Base-by-base conservation (phyloP, 2,113 vertebrate genomes). In the Collichthys lucidus region DNA sequence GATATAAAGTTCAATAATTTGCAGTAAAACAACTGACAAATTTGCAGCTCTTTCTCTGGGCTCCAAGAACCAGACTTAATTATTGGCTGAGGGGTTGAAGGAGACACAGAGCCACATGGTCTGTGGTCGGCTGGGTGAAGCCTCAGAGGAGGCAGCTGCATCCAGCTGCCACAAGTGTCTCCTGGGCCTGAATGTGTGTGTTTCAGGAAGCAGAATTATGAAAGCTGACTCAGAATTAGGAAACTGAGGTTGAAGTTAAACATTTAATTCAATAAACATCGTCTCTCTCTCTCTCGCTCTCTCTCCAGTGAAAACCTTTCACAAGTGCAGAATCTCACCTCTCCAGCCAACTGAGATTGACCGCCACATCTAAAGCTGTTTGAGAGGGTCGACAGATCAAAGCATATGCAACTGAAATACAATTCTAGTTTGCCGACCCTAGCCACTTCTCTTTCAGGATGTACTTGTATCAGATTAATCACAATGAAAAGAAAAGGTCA, bases 121-220 rank as follows among this genome's bases (percentile, higher is more conserved):
- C 68, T 78, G 90, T 75, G 82, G 90, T 77, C 11, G 11, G 57
- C 65, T 62, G 75, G 80, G 46, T 66, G 61, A 82, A 84, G 75
- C 63, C 66, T 63, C 80, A 75, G 47, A 74, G 49, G 75, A 82
- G 79, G 69, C 59, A 72, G 55, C 70, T 44, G 80, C 63, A 31
- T 74, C 67, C 47, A 62, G 69, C 79, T 68, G 77, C 60, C 70
- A 64, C 55, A 74, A n/a, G 53, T 19, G 42, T 19, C 67, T 82
- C 86, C 26, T 10, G 17, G 69, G 47, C 9, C 67, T 66, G 50
- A 16, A 35, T 20, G 44, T 7, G 42, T 29, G 20, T 11, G 63
- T 62, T 35, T 77, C 53, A 63, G 50, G 66, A 73, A 50, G 40
- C 60, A 40, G 14, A 63, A 59, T 63, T 65, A 83, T 74, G 22